Evolutionary conservation across 2,888 invertebrate species (phyloP), one percentile per base, ranked within the genome.

Genomic region (Hedychridium roseum): DNA sequence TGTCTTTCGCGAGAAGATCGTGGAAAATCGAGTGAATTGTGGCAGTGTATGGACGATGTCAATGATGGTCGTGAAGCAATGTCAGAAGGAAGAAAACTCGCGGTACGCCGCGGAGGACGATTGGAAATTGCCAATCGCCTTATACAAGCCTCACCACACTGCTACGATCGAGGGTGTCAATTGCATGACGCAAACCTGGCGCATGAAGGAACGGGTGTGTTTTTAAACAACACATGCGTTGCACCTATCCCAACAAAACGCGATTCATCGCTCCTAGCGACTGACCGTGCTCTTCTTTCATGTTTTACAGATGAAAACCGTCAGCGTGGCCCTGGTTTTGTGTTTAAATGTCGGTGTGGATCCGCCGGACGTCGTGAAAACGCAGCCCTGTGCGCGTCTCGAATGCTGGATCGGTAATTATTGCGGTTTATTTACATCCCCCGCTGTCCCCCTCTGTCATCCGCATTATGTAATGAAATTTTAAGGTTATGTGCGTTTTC

Each of bases 291-390:
- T n/a, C n/a, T 38, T 27, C 40, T 39, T 52, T 41, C 11, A 38
- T 23, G 12, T 36, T 48, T 82, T 80, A 17, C 80, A 96, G 90
- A 97, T 98, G 93, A 98, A 98, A 82, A 99, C 99, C 1, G 97
- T 98, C 50, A 97, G 97, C 80, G 98, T 99, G 47, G 98, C 98
- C 0, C 82, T 99, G 54, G 97, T 99, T 18, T 82, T 99, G 32
- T 99, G 99, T 80, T 84, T 99, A 28, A 99, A 99, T 81, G 93
- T 99, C 44, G 98, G 98, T n/a, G 97, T 99, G 14, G 99, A 99
- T 80, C 99, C 99, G 1, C 99, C 99, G 0, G 99, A 99, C 79
- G 88, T 98, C 43, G 91, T 97, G 23, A 98, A 98, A 81, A 96
- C 96, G 2, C 92, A 95, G 71, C 97, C 98, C 0, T 97, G 97